Evolutionary conservation across 2,113 vertebrate genomes (phyloP), one percentile per base, ranked within the genome.

Genomic region (Nerophis lumbriciformis): DNA sequence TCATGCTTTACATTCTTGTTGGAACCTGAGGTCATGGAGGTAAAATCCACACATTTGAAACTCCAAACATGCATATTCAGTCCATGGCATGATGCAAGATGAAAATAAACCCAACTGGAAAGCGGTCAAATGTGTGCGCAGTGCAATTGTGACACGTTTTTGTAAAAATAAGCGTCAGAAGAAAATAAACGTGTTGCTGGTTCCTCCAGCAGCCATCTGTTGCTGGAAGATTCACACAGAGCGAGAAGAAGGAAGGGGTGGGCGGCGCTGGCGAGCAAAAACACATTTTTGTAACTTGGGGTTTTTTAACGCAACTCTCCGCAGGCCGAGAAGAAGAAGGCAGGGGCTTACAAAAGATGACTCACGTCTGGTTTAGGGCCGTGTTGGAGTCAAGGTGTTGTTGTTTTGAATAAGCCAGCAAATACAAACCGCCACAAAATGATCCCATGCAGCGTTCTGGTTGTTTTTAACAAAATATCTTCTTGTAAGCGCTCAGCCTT

Each of bases 101-200:
- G 65, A 81, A 82, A 83, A 77, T 77, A 82, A 85, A 70, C 47
- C 15, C 58, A 78, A 67, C 82, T 78, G 80, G 73, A 59, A 76
- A 59, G 65, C 49, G 71, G 74, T 72, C 72, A 82, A 87, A 85
- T 85, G 74, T 82, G 80, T 79, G 84, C 62, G 67, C 66, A 16
- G 4, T 84, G 85, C 85, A 89, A 87, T 77, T 84, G 80, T 82
- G 82, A 86, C 78, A 82, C 79, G 77, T 82, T 85, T 82, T 77
- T 77, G 80, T 81, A 77, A 58, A 85, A 83, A 83, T 85, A 82
- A 84, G 86, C 77, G 68, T 76, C 74, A 79, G 72, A 86, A 57
- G 76, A 85, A 89, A 89, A 89, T 87, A 87, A 85, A 89, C 38
- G 87, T 89, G 87, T 89, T 87, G 87, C 87, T 87, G 80, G 78